Evolutionary conservation across 1,140 invertebrate species (phyloP).

Genomic region (Drosophila lini): DNA sequence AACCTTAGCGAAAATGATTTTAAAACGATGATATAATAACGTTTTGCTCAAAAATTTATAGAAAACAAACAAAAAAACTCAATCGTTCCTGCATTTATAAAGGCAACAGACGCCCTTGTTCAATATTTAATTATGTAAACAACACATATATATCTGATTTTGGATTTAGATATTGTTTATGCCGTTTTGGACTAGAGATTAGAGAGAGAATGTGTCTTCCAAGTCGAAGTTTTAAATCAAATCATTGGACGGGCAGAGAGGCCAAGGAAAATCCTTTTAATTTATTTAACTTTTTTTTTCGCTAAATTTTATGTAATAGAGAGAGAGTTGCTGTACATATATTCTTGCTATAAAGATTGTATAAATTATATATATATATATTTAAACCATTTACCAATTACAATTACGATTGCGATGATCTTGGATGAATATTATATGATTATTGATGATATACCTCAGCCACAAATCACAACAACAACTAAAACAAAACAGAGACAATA

Average conservation of each 20-base stretch:
- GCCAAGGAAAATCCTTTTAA: slow-evolving; percentile 12
- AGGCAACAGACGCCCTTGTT: slow-evolving; percentile 31
- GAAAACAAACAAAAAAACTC: not conserved
- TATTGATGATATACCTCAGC: slow-evolving; percentile 58
- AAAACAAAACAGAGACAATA: slow-evolving; percentile 10
- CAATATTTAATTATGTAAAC: slow-evolving; percentile 7
- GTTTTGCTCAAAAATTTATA: slow-evolving; percentile 28
- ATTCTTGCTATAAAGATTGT: slow-evolving; percentile 39
- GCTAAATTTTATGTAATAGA: slow-evolving; percentile 11
- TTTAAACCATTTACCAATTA: slow-evolving; percentile 30
- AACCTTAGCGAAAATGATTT: slow-evolving; percentile 8
- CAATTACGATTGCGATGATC: slow-evolving; percentile 36
- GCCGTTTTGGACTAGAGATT: slow-evolving; percentile 13
- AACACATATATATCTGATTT: slow-evolving; percentile 5
- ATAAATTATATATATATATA: slow-evolving; percentile 42
- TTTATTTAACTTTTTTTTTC: slow-evolving; percentile 3
- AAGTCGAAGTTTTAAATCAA: slow-evolving; percentile 10
- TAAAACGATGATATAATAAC: not conserved
- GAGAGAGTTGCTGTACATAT: slow-evolving; percentile 11
- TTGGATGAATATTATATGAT: slow-evolving; percentile 39
- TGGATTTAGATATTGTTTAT: slow-evolving; percentile 19
- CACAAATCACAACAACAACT: slow-evolving; percentile 39
- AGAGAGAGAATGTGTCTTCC: slow-evolving; percentile 10
- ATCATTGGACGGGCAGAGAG: not conserved
- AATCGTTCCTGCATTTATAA: slow-evolving; percentile 47